These are phyloP conservation scores for Noctua comes DNA, from an alignment of 2,888 invertebrate species.

Conservation along the genomic window DNA sequence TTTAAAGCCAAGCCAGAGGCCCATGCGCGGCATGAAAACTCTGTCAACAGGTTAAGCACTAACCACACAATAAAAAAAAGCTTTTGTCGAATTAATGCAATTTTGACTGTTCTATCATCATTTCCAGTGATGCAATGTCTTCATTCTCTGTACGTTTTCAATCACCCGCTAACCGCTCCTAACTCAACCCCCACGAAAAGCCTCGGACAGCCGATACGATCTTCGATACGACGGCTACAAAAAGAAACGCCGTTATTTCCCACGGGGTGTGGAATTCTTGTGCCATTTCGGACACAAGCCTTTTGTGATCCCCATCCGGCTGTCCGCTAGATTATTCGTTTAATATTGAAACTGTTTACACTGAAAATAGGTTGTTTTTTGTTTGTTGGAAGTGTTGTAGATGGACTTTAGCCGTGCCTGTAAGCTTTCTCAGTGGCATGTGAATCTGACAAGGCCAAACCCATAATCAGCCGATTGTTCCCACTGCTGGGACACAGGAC, in stretches of 20 bases:
- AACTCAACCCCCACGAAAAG: conserved; percentile 54
- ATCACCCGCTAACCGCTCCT: conserved; percentile 47
- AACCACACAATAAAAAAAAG: too few relatives aligned
- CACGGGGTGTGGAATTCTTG: conserved; percentile 84
- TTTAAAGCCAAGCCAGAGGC: too few relatives aligned
- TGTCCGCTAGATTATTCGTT: conserved; percentile 69
- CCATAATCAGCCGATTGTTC: not conserved
- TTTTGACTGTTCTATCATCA: not conserved
- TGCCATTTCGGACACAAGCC: conserved; percentile 71
- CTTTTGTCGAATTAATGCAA: too few relatives aligned
- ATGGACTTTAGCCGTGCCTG: not conserved
- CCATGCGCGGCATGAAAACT: too few relatives aligned
- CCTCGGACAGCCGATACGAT: conserved; percentile 80
- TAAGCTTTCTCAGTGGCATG: not conserved
- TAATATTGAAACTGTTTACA: conserved; percentile 70
- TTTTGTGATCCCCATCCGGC: conserved; percentile 66
- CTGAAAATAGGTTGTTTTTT: conserved; percentile 36
- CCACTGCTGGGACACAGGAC: not conserved
- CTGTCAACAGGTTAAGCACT: too few relatives aligned
- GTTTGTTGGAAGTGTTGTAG: conserved; percentile 13
- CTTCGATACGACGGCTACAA: conserved; percentile 80
- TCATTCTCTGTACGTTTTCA: too few relatives aligned
- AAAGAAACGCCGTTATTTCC: conserved; percentile 87
- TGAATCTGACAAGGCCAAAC: not conserved
- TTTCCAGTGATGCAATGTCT: not conserved